Percentiles rank a stretch among this genome's conserved stretches.
These are phyloP conservation scores for Spea multiplicata DNA, from an alignment of 2,113 vertebrate genomes.

Conservation along the genomic window DNA sequence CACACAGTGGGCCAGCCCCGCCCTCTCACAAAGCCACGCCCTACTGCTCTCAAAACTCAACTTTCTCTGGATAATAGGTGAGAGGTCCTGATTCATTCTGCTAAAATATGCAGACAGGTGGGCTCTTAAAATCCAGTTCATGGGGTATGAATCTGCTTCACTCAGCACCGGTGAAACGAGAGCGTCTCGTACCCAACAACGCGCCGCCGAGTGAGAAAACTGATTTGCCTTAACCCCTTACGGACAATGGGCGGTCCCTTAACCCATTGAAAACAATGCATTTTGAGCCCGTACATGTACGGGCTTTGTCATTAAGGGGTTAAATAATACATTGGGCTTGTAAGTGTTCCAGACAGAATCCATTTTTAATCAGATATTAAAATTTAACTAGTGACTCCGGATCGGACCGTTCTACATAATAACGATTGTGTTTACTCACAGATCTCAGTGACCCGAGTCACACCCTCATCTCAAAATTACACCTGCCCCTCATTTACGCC, in stretches of 20 bases:
- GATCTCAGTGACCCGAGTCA: background rate
- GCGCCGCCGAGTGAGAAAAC: constrained; percentile 21
- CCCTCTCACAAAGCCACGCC: too few relatives aligned
- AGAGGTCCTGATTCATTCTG: background rate
- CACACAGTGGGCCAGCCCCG: too few relatives aligned
- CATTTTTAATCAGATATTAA: constrained; percentile 40
- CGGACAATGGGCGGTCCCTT: too few relatives aligned
- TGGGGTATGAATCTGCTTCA: constrained; percentile 8
- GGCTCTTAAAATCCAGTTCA: background rate
- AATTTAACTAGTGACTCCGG: constrained; percentile 28
- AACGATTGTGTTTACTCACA: constrained; percentile 30
- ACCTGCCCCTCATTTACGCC: background rate
- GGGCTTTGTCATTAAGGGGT: too few relatives aligned
- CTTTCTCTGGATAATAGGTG: background rate
- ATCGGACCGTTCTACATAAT: constrained; percentile 15
- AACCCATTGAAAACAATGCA: too few relatives aligned
- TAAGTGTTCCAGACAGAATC: constrained; percentile 36
- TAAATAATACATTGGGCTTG: constrained; percentile 40
- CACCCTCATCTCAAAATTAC: too few relatives aligned
- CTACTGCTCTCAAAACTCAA: too few relatives aligned
- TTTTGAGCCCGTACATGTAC: too few relatives aligned
- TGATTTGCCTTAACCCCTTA: constrained; percentile 29
- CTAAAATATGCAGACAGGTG: background rate
- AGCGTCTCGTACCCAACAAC: constrained; percentile 26
- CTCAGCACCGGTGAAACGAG: background rate